Base-by-base conservation (phyloP, 1,140 invertebrate species). In the Drosophila insularis region DNA sequence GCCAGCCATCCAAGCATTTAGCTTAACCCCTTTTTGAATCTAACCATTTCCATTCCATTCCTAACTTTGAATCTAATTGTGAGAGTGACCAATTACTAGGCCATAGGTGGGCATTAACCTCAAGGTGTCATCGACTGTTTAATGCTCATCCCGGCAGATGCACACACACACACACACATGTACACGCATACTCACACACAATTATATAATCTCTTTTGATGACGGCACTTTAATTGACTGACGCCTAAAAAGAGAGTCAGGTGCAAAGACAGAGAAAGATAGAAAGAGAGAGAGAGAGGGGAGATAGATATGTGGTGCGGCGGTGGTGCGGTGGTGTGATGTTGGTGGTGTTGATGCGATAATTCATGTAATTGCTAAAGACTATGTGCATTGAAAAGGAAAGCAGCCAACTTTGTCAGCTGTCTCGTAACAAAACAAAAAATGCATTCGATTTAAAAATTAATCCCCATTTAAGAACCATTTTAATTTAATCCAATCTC, bases 61-160 rank as follows among this genome's bases (percentile, higher is more conserved):
- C 14, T 37, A 37, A 10, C 5, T 43, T 46, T 21, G 7, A 19
- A 63, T 60, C 37, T 32, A 21, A 23, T 39, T 61, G 59, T 50
- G 43, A 50, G 59, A 35, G 19, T 58, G 31, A 35, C 55, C 55
- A 58, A 50, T 50, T 50, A 50, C 31, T 35, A 19, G 55, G 32
- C 27, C 55, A 35, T 11, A 37, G 55, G 11, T 35, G 55, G 55
- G 23, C 55, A 58, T 58, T 58, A 58, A 58, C 55, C 55, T 17
- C 32, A 58, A 69, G 72, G 73, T 78, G 76, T 78, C 76, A 78
- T 73, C 78, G 76, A 78, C 76, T 78, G 76, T 40, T 65, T 78
- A 78, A 78, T 78, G 76, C 73, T 55, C 50, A 40, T 43, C 58
- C 72, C 56, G 64, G 19, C 72, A 35, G 43, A 72, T 67, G 55